Base-by-base conservation (phyloP, 2,113 vertebrate genomes). In the Phalacrocorax brasilianus region DNA sequence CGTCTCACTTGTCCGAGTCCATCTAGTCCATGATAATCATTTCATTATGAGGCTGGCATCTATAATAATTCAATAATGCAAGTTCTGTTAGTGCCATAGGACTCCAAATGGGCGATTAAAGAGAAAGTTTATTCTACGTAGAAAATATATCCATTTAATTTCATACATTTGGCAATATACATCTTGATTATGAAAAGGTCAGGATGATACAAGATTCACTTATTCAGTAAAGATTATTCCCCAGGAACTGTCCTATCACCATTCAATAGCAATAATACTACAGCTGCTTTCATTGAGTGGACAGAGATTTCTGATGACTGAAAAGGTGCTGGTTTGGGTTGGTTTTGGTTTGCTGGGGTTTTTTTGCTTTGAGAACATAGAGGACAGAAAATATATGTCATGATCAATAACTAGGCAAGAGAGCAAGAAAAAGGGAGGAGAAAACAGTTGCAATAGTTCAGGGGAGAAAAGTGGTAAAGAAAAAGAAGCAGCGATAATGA, bases 281-380 rank as follows among this genome's bases (percentile, higher is more conserved):
- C 27, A 63, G 49, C 6, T 73, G 27, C 8, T 70, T 52, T 35
- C 27, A 30, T 1, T n/a, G 73, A 66, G 58, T 2, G 1, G 19
- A 26, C 3, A 61, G 44, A 71, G 26, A 74, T 67, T 84, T 50
- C 50, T 55, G n/a, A 52, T 27, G 33, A 30, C 7, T 63, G 24
- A 47, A 90, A 79, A 73, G 6, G 2, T 23, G 7, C 14, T 47
- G 12, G 4, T 1, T 65, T 81, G 49, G 10, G 26, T 33, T 42
- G 2, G 33, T 5, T 75, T 79, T 30, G 4, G 10, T 24, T 78
- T 32, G 3, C 8, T 53, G 23, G 5, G 9, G 1, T 0, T 9
- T 58, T 84, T 77, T 50, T 38, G 1, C 30, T 89, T 58, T 50
- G 17, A 74, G 13, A 65, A 74, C 11, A 40, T 21, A n/a, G 23